These are phyloP conservation scores for Furcifer pardalis DNA, from an alignment of 2,797 vertebrate species.

Conservation along the genomic window DNA sequence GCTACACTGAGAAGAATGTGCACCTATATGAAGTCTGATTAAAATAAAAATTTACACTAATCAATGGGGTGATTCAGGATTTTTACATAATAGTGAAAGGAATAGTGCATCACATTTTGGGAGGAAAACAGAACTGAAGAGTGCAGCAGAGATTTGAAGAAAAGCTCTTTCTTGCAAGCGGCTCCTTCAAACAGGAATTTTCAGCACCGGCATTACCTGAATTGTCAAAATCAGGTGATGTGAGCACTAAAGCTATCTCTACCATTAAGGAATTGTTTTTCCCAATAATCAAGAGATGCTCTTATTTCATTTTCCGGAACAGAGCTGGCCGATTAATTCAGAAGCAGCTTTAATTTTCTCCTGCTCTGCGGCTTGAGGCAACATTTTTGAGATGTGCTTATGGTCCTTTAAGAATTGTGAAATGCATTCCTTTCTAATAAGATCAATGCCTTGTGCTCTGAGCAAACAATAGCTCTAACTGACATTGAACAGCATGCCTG, in stretches of 20 bases:
- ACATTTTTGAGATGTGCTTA: slow-evolving; percentile 54
- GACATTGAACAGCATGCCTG: slow-evolving; percentile 39
- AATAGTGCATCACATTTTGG: slow-evolving; percentile 16
- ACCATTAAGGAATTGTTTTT: slow-evolving; percentile 58
- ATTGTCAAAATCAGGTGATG: slow-evolving; percentile 29
- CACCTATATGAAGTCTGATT: not conserved
- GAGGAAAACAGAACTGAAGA: slow-evolving; percentile 42
- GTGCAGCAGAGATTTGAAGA: not conserved
- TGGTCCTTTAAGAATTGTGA: slow-evolving; percentile 46
- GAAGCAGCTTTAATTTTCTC: slow-evolving; percentile 64
- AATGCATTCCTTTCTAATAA: slow-evolving; percentile 54
- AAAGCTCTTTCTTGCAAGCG: slow-evolving; percentile 39
- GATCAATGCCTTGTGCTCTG: slow-evolving; percentile 52
- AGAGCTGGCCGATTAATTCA: slow-evolving; percentile 49
- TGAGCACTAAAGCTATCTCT: slow-evolving; percentile 44
- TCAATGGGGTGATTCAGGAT: not conserved
- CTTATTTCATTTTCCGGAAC: slow-evolving; percentile 57
- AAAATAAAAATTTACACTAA: slow-evolving; percentile 9
- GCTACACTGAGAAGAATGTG: not conserved
- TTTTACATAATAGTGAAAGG: not conserved
- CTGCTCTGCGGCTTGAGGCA: slow-evolving; percentile 53
- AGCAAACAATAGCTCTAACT: slow-evolving; percentile 55
- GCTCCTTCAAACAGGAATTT: slow-evolving; percentile 39
- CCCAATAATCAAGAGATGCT: slow-evolving; percentile 62
- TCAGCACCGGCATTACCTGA: slow-evolving; percentile 38